Conservation (phyloP, 2,888 invertebrate species). For the Cataglyphis rosenhaueri region DNA sequence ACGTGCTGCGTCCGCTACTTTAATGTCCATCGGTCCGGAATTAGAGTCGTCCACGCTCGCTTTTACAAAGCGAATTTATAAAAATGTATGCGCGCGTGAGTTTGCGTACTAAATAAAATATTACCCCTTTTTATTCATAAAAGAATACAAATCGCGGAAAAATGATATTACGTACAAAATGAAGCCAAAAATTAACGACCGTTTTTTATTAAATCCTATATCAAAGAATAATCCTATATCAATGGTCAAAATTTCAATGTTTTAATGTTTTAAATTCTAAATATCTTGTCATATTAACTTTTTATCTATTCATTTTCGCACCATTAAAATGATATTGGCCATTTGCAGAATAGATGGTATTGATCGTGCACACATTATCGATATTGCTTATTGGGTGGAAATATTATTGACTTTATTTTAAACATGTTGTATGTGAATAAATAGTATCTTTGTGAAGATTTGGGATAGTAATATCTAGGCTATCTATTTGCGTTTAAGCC, state of each 20-base stretch:
- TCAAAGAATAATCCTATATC: neutral
- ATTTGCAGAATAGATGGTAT: neutral
- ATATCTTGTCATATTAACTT: conserved; percentile 22
- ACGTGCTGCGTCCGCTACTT: conserved; percentile 31
- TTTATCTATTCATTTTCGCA: neutral
- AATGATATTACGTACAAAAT: conserved; percentile 20
- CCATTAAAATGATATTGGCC: neutral
- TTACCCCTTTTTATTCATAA: conserved; percentile 12
- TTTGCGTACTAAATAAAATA: conserved; percentile 41
- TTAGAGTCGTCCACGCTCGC: conserved; percentile 31
- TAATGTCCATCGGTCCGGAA: conserved; percentile 41
- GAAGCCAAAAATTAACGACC: conserved; percentile 26
- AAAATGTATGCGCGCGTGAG: conserved; percentile 28
- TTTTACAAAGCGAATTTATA: conserved; percentile 41
- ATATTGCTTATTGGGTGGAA: neutral
- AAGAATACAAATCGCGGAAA: conserved; percentile 38
- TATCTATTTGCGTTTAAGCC: conserved; percentile 51
- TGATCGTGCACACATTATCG: neutral
- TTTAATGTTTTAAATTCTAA: neutral
- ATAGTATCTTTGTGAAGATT: conserved; percentile 43
- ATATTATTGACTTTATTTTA: conserved; percentile 36
- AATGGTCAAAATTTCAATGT: conserved; percentile 28
- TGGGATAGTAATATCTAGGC: conserved; percentile 50
- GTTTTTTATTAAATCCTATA: conserved; percentile 39
- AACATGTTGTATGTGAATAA: conserved; percentile 34